These are phyloP conservation scores for Penelope pileata DNA, from an alignment of 2,113 vertebrate genomes.

Conservation along the genomic window DNA sequence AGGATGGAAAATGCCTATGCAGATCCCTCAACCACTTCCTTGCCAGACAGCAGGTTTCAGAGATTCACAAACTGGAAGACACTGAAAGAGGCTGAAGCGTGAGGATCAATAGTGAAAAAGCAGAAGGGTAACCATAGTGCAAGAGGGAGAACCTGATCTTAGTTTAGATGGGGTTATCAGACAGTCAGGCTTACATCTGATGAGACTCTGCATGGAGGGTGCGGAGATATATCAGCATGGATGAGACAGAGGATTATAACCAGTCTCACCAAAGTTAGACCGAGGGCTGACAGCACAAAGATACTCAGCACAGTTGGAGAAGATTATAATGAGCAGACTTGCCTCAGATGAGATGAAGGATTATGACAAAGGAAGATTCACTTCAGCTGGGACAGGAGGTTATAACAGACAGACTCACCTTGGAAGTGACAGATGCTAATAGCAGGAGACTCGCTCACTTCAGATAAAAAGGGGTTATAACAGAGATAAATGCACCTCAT, in stretches of 20 bases:
- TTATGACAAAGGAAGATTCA: conserved; percentile 61
- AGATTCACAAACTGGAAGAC: not conserved
- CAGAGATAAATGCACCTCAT: conserved; percentile 32
- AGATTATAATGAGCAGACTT: conserved; percentile 52
- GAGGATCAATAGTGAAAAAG: not conserved
- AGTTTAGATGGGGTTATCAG: not conserved
- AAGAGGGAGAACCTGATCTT: not conserved
- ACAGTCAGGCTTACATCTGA: not conserved
- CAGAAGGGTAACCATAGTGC: not conserved
- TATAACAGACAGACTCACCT: conserved; percentile 55
- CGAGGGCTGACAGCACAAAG: conserved; percentile 17
- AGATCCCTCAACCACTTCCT: not conserved
- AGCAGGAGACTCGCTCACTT: not conserved
- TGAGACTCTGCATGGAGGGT: not conserved
- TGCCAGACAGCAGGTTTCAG: not conserved
- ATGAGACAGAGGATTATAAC: not conserved
- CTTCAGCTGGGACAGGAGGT: conserved; percentile 50
- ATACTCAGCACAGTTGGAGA: conserved; percentile 36
- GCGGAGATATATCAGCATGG: not conserved
- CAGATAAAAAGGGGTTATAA: conserved; percentile 34
- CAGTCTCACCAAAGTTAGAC: not conserved
- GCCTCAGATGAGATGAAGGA: conserved; percentile 34
- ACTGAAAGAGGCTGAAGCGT: not conserved
- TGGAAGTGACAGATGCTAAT: conserved; percentile 64
- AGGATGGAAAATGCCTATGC: not conserved